Base-by-base conservation (phyloP, 2,888 invertebrate species). In the Diaperis boleti region DNA sequence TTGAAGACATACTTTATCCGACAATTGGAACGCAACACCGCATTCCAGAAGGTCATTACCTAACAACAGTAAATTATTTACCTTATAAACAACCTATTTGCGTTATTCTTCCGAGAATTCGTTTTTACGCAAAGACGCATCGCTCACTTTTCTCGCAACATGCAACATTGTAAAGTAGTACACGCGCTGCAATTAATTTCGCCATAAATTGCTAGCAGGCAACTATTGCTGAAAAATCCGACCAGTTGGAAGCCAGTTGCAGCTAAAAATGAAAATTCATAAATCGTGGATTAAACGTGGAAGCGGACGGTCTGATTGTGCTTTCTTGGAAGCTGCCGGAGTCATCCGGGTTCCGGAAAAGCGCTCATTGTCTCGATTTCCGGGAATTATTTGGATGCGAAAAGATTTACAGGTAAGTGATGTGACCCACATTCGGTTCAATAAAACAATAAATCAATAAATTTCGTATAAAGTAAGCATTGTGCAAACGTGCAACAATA, bases 21-120 rank as follows among this genome's bases (percentile, higher is more conserved):
- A 59, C 64, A 64, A 66, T 66, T 66, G 66, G 66, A 61, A 66
- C 66, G 66, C 62, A 49, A 61, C 60, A 22, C 64, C 55, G 64
- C 66, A 66, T 66, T 66, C 66, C 66, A 50, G 47, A 61, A 64
- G 65, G 65, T 61, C 66, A 61, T 66, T 64, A 66, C 63, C 66
- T 66, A 66, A 64, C 61, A 64, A 66, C 63, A 52, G 54, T 61
- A 54, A 61, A 61, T 61, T 61, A 54, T 61, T 54, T 59, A 59
- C 41, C 26, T 35, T 20, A 41, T 44, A 41, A 31, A 54, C 52
- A 37, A 13, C 41, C 39, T 52, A 52, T 52, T 39, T 52, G 37
- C 41, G 22, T 52, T 22, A 22, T 14, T 39, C 52, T 52, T 52
- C 52, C 39, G 22, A 52, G 52, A 52, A 52, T 20, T 39, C 47